Conservation (phyloP, 2,797 vertebrate genomes). For the Arctocebus calabarensis region DNA sequence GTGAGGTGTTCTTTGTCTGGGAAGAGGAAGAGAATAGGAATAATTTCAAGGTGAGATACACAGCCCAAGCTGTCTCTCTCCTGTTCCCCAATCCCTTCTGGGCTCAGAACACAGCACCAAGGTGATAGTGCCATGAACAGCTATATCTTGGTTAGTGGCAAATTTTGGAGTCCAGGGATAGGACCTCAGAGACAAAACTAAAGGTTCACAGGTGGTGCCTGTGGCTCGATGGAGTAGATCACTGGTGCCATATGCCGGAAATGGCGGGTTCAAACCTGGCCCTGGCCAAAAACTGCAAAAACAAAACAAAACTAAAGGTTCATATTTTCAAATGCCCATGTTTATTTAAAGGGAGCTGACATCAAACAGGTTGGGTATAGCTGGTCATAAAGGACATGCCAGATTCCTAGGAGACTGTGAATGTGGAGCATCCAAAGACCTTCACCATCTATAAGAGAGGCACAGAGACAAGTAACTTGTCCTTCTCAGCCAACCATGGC, state of each 20-base stretch:
- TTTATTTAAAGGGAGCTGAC: background rate
- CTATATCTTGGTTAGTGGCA: background rate
- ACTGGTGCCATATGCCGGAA: too few species aligned
- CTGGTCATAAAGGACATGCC: constrained; percentile 18
- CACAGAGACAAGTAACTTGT: background rate
- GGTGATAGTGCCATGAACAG: background rate
- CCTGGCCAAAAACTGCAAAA: too few species aligned
- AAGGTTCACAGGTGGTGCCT: background rate
- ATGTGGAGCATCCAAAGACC: background rate
- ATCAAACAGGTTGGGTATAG: background rate
- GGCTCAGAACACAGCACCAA: background rate
- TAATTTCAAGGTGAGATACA: background rate
- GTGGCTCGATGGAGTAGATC: too few species aligned
- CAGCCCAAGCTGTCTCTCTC: background rate
- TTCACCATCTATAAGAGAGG: background rate
- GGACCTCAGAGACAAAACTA: background rate
- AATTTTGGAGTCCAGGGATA: constrained; percentile 20
- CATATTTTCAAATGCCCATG: background rate
- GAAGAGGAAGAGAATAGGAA: background rate
- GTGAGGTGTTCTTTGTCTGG: background rate
- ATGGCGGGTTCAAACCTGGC: too few species aligned
- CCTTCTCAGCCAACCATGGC: background rate
- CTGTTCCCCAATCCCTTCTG: background rate
- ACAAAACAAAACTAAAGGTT: background rate
- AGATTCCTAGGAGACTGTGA: background rate